Percentiles rank a stretch among this genome's conserved stretches.
Evolutionary conservation across 2,113 vertebrate genomes (phyloP).

Genomic region (Pangasianodon gigas): DNA sequence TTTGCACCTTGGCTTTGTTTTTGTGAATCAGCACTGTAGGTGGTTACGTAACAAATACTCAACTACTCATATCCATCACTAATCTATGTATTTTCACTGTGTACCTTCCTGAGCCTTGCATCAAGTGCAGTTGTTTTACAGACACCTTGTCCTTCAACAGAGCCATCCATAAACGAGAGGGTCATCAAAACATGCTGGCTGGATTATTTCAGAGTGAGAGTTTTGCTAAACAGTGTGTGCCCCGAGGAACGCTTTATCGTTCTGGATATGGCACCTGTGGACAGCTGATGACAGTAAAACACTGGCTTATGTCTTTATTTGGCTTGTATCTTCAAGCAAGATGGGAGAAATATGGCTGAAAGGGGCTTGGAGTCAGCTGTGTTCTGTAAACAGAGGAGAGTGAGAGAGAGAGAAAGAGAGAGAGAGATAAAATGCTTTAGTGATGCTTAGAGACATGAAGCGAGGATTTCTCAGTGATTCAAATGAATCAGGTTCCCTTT

Average conservation of each 20-base stretch:
- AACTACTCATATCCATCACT: neutral
- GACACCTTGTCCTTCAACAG: neutral
- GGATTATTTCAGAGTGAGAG: slow-evolving; percentile 64
- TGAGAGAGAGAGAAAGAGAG: neutral
- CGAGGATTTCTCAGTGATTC: slow-evolving; percentile 18
- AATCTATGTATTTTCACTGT: neutral
- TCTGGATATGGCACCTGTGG: slow-evolving; percentile 63
- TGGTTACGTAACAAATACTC: neutral
- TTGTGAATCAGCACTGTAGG: neutral
- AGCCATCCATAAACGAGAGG: slow-evolving; percentile 6
- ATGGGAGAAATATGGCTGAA: slow-evolving; percentile 43
- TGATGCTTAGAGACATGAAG: slow-evolving; percentile 11
- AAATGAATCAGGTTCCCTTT: slow-evolving; percentile 35
- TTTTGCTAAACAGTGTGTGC: slow-evolving; percentile 69
- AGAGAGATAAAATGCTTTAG: slow-evolving; percentile 1
- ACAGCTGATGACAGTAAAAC: slow-evolving; percentile 66
- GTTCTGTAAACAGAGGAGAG: slow-evolving; percentile 63
- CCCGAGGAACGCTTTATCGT: slow-evolving; percentile 62
- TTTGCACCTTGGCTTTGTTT: neutral
- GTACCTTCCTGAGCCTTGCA: neutral
- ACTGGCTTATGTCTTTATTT: slow-evolving; percentile 73
- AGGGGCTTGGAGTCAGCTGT: slow-evolving; percentile 60
- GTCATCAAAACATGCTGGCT: slow-evolving; percentile 67
- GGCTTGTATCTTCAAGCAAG: slow-evolving; percentile 61
- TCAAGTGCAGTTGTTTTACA: slow-evolving; percentile 3